Evolutionary conservation across 2,113 vertebrate species (phyloP).

Genomic region (Eudyptes chrysolophus): DNA sequence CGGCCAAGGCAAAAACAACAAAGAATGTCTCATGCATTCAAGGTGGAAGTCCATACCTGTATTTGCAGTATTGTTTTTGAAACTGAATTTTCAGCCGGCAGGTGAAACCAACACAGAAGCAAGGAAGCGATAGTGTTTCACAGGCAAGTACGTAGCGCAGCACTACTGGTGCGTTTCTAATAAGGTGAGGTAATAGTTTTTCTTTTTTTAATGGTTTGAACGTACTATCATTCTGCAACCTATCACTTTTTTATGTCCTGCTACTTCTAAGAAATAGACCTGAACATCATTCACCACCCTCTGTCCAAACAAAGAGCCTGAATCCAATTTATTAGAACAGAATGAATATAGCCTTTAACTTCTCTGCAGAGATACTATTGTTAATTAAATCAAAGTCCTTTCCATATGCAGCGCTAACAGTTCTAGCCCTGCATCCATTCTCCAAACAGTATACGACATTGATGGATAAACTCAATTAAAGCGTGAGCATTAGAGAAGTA

Average conservation of each 20-base stretch:
- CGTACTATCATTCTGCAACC: not conserved
- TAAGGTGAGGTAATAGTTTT: not conserved
- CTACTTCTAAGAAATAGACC: not conserved
- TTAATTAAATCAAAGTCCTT: slow-evolving; percentile 73
- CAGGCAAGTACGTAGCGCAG: fast-evolving
- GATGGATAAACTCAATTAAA: slow-evolving; percentile 80
- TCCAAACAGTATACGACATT: slow-evolving; percentile 65
- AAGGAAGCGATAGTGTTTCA: not conserved
- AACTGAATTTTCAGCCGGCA: not conserved
- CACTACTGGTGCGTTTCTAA: not conserved
- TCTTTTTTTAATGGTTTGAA: not conserved
- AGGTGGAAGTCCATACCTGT: not conserved
- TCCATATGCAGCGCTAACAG: slow-evolving; percentile 36
- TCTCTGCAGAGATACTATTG: slow-evolving; percentile 52
- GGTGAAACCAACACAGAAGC: not conserved
- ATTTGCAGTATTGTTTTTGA: not conserved
- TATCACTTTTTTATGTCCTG: not conserved
- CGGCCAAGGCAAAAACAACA: not conserved
- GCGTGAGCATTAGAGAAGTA: slow-evolving; percentile 61
- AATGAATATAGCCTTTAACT: slow-evolving; percentile 53
- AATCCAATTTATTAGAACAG: slow-evolving; percentile 37
- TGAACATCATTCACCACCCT: not conserved
- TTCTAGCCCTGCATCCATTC: slow-evolving; percentile 44
- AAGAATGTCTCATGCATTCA: not conserved
- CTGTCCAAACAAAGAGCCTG: not conserved